phyloP scores from a whole-genome alignment of 2,113 vertebrate species.

The Loxodonta africana region DNA sequence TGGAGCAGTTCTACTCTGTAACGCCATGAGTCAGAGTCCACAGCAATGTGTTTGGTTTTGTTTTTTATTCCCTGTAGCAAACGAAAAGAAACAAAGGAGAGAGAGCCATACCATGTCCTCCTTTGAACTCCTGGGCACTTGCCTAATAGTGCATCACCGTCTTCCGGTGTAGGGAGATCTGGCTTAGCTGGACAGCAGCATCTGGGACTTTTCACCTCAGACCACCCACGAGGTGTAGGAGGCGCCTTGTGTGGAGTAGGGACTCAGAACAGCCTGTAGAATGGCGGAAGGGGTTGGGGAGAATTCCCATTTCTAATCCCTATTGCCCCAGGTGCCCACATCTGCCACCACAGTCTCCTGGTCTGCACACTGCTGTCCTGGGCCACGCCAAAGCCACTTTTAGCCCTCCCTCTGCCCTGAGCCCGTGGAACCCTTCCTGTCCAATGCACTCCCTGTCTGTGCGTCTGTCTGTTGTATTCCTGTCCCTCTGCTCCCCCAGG shows the following conservation, averaged over 20 bases:
- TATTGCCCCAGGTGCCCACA: background rate
- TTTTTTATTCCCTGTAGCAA: background rate
- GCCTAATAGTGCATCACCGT: rapidly evolving
- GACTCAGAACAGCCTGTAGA: background rate
- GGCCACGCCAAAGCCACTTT: background rate
- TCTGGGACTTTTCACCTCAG: constrained; percentile 32
- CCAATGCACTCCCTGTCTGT: background rate
- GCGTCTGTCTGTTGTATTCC: background rate
- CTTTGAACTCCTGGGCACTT: background rate
- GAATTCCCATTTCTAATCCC: background rate
- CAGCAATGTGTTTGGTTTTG: background rate
- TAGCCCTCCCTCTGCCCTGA: background rate
- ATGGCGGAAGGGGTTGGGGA: background rate
- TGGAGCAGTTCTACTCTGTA: background rate
- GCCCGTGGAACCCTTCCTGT: background rate
- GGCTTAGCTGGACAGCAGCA: background rate
- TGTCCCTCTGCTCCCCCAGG: background rate
- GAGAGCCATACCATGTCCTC: background rate
- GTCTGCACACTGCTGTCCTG: background rate
- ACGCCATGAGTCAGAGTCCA: background rate
- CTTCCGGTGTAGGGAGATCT: background rate
- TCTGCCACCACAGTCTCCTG: background rate
- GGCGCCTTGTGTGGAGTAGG: background rate
- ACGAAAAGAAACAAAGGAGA: background rate
- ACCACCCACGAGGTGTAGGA: background rate